Base-by-base conservation (phyloP, 2,888 invertebrate genomes). In the Clanis bilineata region DNA sequence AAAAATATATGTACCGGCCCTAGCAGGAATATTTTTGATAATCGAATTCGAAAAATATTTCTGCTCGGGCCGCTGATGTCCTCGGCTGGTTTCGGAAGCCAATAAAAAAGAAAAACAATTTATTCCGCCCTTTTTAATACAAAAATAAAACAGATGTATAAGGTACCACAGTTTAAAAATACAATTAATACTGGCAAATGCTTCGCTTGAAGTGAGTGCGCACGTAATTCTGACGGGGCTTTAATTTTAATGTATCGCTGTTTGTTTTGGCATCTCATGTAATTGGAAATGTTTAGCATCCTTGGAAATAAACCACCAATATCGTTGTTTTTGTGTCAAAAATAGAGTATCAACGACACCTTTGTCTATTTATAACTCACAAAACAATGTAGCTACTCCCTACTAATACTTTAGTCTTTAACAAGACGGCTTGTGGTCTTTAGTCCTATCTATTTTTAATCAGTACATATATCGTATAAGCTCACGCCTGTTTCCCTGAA, bases 211-310 rank as follows among this genome's bases (percentile, higher is more conserved):
- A 32, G 18, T 32, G 5, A 32, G 10, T 4, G 3, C 36, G 9
- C 36, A 7, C 9, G 1, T 51, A 51, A 51, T 51, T 32, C 28
- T 10, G n/a, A 18, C 18, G 18, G 15, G 18, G 51, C 32, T 32
- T 62, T 62, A 32, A 41, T 32, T 51, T 51, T 51, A 51, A 51
- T 51, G 51, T 51, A 32, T 32, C 51, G 5, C 3, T 51, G 51
- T 51, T 51, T 51, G 51, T 32, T 10, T 51, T 51, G 32, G 51
- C 18, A 51, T 51, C 10, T 18, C 18, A 18, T 32, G 18, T 51
- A 51, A 51, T 51, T 51, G 28, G 32, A 51, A 41, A 18, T 32
- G 51, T 32, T 32, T 32, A 44, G 23, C 21, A 18, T 9, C 28
- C 15, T 10, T 28, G 28, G 10, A 15, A 32, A 28, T 18, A 44